Evolutionary conservation across 2,888 invertebrate species (phyloP), one percentile per base, ranked within the genome.

Genomic region (Aphelenchoides bicaudatus): DNA sequence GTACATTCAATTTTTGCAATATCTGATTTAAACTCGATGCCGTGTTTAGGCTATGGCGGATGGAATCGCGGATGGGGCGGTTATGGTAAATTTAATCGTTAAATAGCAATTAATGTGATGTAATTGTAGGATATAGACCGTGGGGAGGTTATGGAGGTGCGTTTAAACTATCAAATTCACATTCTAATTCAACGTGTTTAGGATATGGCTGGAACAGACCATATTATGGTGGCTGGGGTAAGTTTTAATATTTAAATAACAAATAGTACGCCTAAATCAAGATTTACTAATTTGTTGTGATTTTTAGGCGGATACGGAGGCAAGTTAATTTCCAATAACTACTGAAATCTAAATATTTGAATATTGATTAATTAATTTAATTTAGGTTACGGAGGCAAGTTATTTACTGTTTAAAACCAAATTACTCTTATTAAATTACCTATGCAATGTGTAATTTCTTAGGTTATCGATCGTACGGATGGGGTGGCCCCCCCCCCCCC

Each of bases 31-130:
- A n/a, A n/a, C n/a, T n/a, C n/a, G n/a, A n/a, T n/a, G n/a, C n/a
- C n/a, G n/a, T n/a, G n/a, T n/a, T n/a, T n/a, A n/a, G 34, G 34
- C 34, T 34, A 34, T 34, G 34, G 34, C 34, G 34, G 34, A 10
- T 34, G 34, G 34, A 34, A 34, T 34, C 34, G 34, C 10, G 34
- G 34, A 34, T 34, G 34, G 34, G 10, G 10, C n/a, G 34, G 34
- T n/a, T 34, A 34, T n/a, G 34, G n/a, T 34, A 34, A 34, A n/a
- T 34, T 34, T 34, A n/a, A 34, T 10, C 34, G 10, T 34, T 34
- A 10, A 10, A 34, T 10, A 10, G 34, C n/a, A 10, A 34, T 34
- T n/a, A 10, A 34, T 10, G 10, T n/a, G 34, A 34, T 34, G 10
- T 34, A 10, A 34, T 34, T 34, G 10, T n/a, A 34, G 10, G 34